These are phyloP conservation scores for Psix sp. DNA, from an alignment of 1,140 invertebrate species.

Conservation along the genomic window DNA sequence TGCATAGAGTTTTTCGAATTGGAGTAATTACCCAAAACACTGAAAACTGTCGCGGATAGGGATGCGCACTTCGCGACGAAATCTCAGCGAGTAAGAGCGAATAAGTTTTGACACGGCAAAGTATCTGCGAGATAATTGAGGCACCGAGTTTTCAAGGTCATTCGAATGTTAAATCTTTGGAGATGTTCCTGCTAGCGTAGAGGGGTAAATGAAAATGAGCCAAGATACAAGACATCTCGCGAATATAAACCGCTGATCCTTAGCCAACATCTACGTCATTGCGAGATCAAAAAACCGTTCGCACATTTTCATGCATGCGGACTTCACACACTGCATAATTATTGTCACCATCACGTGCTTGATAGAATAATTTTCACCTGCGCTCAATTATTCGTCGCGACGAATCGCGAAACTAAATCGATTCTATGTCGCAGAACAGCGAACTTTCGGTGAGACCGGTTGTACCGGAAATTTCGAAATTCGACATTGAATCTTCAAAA, in stretches of 20 bases:
- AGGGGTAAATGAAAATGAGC: slow-evolving; percentile 57
- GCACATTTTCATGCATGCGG: slow-evolving; percentile 34
- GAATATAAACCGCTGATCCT: slow-evolving; percentile 58
- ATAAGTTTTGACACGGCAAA: slow-evolving; percentile 30
- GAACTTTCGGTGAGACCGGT: no score
- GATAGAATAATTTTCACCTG: slow-evolving; percentile 34
- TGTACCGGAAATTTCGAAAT: no score
- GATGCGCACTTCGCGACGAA: slow-evolving; percentile 30
- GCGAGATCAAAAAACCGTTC: slow-evolving; percentile 50
- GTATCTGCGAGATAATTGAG: slow-evolving; percentile 16
- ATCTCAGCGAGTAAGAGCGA: slow-evolving; percentile 22
- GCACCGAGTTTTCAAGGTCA: slow-evolving; percentile 40
- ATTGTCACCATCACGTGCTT: slow-evolving; percentile 39
- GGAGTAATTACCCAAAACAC: not conserved
- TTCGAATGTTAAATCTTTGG: slow-evolving; percentile 38
- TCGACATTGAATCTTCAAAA: no score
- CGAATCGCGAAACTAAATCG: slow-evolving; percentile 10
- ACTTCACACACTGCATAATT: slow-evolving; percentile 38
- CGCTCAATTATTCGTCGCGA: slow-evolving; percentile 18
- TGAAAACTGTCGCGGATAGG: not conserved
- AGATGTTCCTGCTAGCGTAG: slow-evolving; percentile 39
- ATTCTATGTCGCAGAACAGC: no score
- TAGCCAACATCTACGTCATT: slow-evolving; percentile 48
- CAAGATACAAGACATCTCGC: slow-evolving; percentile 42
- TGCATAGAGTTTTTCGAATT: not conserved